Percentiles rank a stretch among this genome's conserved stretches.
phyloP scores from a whole-genome alignment of 2,113 vertebrate genomes.

The Sander vitreus region DNA sequence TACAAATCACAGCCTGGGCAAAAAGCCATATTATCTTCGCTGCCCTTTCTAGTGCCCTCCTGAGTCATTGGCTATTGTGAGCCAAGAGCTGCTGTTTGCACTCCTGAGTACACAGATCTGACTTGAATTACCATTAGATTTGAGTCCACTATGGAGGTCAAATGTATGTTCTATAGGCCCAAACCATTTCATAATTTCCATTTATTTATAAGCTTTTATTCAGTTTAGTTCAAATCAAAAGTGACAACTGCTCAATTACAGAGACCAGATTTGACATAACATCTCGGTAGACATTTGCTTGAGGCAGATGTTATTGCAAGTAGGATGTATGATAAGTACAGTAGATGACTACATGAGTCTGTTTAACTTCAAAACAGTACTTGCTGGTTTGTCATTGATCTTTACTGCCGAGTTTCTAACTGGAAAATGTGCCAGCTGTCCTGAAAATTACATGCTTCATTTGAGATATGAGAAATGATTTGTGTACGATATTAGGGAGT shows the following conservation, averaged over 20 bases:
- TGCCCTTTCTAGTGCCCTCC: conserved; percentile 80
- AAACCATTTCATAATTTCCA: conserved; percentile 30
- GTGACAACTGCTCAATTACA: background rate
- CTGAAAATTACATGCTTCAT: background rate
- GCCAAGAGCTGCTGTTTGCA: conserved; percentile 71
- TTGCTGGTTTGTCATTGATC: background rate
- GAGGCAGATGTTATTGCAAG: background rate
- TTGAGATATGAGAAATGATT: background rate
- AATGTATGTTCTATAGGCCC: conserved; percentile 18
- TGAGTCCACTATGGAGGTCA: conserved; percentile 38
- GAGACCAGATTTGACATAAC: background rate
- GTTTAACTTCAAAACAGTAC: background rate
- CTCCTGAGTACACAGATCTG: conserved; percentile 60
- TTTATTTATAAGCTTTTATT: background rate
- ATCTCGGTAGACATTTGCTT: background rate
- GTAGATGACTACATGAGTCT: background rate
- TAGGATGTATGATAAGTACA: background rate
- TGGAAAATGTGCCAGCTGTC: conserved; percentile 12
- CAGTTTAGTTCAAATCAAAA: conserved; percentile 2
- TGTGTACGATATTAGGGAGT: background rate
- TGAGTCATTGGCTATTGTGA: conserved; percentile 72
- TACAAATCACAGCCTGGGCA: conserved; percentile 76
- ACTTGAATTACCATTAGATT: conserved; percentile 56
- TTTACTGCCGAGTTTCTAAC: background rate
- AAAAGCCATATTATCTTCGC: conserved; percentile 78